Conservation (phyloP, 2,113 vertebrate genomes). For the Neotragus moschatus region DNA sequence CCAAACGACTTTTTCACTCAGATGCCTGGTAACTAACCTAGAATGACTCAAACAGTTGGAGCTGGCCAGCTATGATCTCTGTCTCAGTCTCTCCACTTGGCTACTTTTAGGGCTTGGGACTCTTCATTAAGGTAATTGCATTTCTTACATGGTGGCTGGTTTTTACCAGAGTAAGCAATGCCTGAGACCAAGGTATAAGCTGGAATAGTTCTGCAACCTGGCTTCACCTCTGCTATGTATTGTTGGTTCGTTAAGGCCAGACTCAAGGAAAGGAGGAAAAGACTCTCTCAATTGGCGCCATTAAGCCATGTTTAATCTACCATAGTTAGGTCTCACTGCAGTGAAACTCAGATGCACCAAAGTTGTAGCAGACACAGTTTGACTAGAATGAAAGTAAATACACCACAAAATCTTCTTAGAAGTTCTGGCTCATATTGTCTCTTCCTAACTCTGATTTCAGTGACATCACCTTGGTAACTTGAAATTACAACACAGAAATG, state of each 20-base stretch:
- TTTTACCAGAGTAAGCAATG: neutral
- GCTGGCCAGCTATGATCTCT: neutral
- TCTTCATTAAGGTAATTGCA: neutral
- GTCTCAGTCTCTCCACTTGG: neutral
- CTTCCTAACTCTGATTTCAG: neutral
- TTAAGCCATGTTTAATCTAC: neutral
- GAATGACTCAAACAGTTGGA: neutral
- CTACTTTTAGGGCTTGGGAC: neutral
- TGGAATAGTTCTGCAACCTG: neutral
- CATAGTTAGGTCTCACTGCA: neutral
- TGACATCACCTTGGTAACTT: neutral
- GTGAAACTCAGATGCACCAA: neutral
- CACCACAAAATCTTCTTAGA: neutral
- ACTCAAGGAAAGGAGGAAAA: neutral
- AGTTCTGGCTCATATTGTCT: neutral
- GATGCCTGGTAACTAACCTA: neutral
- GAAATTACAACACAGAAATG: neutral
- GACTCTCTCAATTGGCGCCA: neutral
- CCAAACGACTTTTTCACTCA: neutral
- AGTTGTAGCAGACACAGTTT: neutral
- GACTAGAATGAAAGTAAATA: neutral
- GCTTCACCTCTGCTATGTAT: neutral
- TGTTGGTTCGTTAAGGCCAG: neutral
- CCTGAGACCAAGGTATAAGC: neutral
- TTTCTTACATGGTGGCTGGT: neutral